Evolutionary conservation across 2,888 invertebrate species (phyloP), one percentile per base, ranked within the genome.

Genomic region (Phymatocera aterrima): DNA sequence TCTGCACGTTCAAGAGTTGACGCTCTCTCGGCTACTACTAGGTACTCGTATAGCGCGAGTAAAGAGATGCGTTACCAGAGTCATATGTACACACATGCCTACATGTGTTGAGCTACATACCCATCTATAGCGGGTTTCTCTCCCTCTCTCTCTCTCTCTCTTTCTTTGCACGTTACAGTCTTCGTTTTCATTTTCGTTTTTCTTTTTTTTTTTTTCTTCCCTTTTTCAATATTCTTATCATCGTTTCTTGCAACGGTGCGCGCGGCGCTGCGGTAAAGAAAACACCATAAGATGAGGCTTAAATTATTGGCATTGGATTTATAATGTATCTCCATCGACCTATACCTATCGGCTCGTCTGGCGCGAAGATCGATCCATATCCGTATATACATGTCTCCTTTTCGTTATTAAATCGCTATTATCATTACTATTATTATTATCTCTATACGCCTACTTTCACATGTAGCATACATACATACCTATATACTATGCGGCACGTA

Each of bases 1-100:
- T 65, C 28, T 57, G 48, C 68, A 21, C 60, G 54, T 79, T 72
- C 74, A n/a, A 57, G 57, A 28, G 57, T 57, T 54, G 43, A 24
- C 54, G 46, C 57, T 79, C 57, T 34, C 21, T 15, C 31, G 28
- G 21, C 77, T 34, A 24, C 51, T 48, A 3, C 24, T 34, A 15
- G 34, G 48, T 48, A 8, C 77, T 51, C 61, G 12, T 65, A 48
- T 64, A n/a, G 64, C 15, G 28, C 60, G 60, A 60, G 60, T 60
- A 31, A 40, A 8, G 40, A 40, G 40, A 40, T 40, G 40, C 40
- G 40, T 40, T 40, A 40, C 40, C 8, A 40, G 40, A 40, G 40
- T 40, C 8, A 40, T 40, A 40, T 4, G 40, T 60, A 28, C 12
- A 60, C 60, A 15, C 5, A 51, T 51, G 6, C 18, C 40, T 51